Evolutionary conservation across 2,797 vertebrate species (phyloP).

Genomic region (Neopelma chrysocephalum): DNA sequence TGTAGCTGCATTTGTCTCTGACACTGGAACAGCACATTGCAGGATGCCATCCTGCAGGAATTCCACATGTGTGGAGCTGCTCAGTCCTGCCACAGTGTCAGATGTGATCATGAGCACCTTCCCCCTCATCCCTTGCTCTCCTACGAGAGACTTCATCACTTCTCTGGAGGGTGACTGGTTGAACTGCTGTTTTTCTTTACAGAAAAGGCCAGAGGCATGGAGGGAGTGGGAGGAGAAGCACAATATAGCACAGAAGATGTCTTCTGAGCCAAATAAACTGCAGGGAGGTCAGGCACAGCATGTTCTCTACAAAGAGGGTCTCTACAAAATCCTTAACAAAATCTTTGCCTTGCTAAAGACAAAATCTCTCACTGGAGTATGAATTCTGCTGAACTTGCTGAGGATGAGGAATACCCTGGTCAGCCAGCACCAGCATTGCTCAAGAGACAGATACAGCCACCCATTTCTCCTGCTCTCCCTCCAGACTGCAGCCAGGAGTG

Average conservation of each 20-base stretch:
- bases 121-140: neutral
- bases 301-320: neutral
- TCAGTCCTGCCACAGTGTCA: neutral
- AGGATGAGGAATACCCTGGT: neutral
- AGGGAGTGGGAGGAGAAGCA: neutral
- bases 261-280: neutral
- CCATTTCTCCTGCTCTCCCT: rapidly evolving
- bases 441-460: neutral
- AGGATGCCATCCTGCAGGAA: neutral
- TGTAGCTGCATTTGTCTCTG: neutral
- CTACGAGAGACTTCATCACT: rapidly evolving
- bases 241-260: neutral
- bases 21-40: neutral
- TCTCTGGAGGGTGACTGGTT: neutral
- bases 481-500: rapidly evolving
- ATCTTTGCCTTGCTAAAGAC: neutral
- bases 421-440: neutral
- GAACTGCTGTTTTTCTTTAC: neutral
- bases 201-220: neutral
- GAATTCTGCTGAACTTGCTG: neutral
- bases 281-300: neutral
- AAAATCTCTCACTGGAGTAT: neutral
- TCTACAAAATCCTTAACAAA: neutral
- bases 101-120: neutral
- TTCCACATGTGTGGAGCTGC: neutral